These are phyloP conservation scores for Thamnaconus septentrionalis DNA, from an alignment of 2,113 vertebrate species.

Conservation along the genomic window DNA sequence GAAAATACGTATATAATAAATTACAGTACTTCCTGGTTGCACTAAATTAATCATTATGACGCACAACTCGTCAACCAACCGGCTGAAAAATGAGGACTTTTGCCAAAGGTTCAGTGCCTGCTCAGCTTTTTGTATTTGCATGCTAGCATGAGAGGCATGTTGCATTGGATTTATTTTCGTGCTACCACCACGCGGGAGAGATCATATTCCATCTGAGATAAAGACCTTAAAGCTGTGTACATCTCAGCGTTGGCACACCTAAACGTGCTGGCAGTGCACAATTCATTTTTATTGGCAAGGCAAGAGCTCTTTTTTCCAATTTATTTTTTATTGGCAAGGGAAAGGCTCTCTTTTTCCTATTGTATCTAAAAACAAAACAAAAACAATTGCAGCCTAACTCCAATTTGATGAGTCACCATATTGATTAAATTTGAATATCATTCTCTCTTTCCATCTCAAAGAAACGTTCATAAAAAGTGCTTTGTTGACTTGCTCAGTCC, in stretches of 20 bases:
- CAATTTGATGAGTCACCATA: constrained; percentile 17
- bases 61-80: too few species aligned
- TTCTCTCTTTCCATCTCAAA: too few species aligned
- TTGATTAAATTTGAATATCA: not conserved
- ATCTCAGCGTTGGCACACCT: constrained; percentile 6
- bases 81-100: too few species aligned
- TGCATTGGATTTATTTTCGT: constrained; percentile 1
- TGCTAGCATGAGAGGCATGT: not conserved
- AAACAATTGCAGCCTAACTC: not conserved
- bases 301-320: constrained; percentile 5
- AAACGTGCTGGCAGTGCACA: constrained; percentile 16
- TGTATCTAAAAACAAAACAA: too few species aligned
- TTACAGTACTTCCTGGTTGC: too few species aligned
- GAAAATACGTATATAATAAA: too few species aligned
- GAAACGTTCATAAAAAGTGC: constrained; percentile 9
- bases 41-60: too few species aligned
- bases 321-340: not conserved
- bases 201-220: constrained; percentile 3
- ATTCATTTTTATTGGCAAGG: not conserved
- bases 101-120: too few species aligned
- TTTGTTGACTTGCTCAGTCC: constrained; percentile 10
- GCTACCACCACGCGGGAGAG: constrained; percentile 6
- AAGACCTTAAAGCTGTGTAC: not conserved
- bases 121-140: not conserved
- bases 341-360: constrained; percentile 3